Evolutionary conservation across 2,797 vertebrate species (phyloP), one percentile per base, ranked within the genome.

Genomic region (Tauraco hartlaubi): DNA sequence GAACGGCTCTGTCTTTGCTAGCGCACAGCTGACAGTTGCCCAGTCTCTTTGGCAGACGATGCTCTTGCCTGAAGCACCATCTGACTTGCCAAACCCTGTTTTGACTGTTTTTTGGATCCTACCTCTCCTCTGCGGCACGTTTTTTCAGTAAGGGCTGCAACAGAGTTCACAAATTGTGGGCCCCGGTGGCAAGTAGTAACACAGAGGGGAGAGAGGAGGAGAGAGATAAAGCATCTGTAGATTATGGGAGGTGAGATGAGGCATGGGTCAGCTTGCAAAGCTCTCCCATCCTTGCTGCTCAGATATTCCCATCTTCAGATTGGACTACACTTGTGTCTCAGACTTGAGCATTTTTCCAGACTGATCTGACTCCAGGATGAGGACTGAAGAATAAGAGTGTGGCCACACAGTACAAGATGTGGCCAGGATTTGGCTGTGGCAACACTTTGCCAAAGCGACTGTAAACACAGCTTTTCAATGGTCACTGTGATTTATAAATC

Each of bases 401-500:
- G 41, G 33, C 26, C 37, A 68, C 2, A 0, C 21, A 84, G 44
- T 1, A 9, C 6, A 62, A 80, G 83, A 49, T 3, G 10, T 15
- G n/a, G 25, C 16, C 61, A 64, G 46, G 48, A 63, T 88, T 69
- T 69, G 46, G 26, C 43, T 92, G 85, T n/a, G 44, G 63, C 56
- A 87, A 41, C 54, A 16, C 16, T 93, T 90, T 58, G 72, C 85
- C 64, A 76, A 77, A 74, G 61, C n/a, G 26, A 29, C 77, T 95
- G 83, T 91, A 96, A 98, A 95, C 1, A 10, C 55, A 92, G 82
- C 58, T 97, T 77, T 92, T 95, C 85, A 76, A 23, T 96, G 97
- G 95, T 92, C 96, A 97, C 74, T 58, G 9, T 1, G 12, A 95
- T 89, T 90, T 82, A 95, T 94, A 97, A 97, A 95, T 95, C 84